Base-by-base conservation (phyloP, 1,140 invertebrate species). In the Frieseomelitta varia region DNA sequence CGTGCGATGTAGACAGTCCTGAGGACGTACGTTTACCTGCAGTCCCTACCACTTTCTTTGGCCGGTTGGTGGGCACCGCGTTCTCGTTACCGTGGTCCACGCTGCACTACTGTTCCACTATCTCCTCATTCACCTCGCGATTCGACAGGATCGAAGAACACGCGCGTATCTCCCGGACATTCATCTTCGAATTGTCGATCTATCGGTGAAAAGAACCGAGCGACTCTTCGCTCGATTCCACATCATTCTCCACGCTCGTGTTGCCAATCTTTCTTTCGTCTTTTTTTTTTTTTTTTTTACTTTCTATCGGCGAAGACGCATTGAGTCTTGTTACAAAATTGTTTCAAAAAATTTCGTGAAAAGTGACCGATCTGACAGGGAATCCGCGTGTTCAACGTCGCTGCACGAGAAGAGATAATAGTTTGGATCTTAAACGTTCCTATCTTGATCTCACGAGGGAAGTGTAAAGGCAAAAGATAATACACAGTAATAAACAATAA, bases 91-190 rank as follows among this genome's bases (percentile, higher is more conserved):
- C 87, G 88, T 92, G 91, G 91, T 92, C 91, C 92, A 93, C 79
- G 82, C 88, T 89, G 87, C 91, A 88, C 90, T 87, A 87, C 91
- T 88, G 89, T 91, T 91, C 90, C 90, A 88, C 89, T 90, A 89
- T 90, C 90, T 92, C 90, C 87, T 78, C 86, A 88, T 87, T 86
- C 85, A 81, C 83, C 74, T 86, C 78, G 85, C 86, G 88, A 87
- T 79, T 84, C 81, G 76, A 87, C 82, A 83, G 75, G 85, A 88
- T 81, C 86, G 79, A 88, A 79, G 79, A 77, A 65, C 69, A 80
- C 83, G 47, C 83, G 71, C 58, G 51, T 30, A 84, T 21, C 65
- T 78, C 11, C 4, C 8, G 0, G 10, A 67, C 27, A 19, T 19
- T 77, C 56, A 19, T n/a, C 24, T 79, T 55, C 56, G 61, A 63